Percentiles rank a stretch among this genome's conserved stretches.
These are phyloP conservation scores for Calyptomena viridis DNA, from an alignment of 2,113 vertebrate species.

Conservation along the genomic window DNA sequence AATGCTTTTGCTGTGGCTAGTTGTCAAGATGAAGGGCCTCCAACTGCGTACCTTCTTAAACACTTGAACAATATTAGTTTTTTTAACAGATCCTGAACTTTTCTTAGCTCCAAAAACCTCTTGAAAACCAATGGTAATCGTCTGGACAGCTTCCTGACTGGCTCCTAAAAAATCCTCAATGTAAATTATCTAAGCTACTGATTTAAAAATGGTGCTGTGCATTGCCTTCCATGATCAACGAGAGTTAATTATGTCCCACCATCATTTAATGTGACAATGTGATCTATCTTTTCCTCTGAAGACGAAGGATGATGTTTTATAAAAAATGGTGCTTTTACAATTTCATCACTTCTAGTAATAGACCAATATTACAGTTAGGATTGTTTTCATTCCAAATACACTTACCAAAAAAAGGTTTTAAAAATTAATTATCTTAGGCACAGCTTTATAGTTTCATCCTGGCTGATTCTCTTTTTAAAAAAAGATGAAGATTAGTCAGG, in stretches of 20 bases:
- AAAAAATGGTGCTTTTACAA: slow-evolving; percentile 41
- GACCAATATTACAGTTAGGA: slow-evolving; percentile 22
- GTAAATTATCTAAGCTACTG: slow-evolving; percentile 10
- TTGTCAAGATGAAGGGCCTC: neutral
- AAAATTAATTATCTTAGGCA: slow-evolving; percentile 52
- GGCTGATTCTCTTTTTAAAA: slow-evolving; percentile 35
- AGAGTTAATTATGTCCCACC: slow-evolving; percentile 49
- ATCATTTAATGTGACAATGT: slow-evolving; percentile 43
- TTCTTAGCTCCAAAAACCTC: neutral
- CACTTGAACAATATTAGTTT: neutral
- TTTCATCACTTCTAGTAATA: slow-evolving; percentile 58
- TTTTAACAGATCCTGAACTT: neutral
- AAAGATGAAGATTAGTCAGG: slow-evolving; percentile 31
- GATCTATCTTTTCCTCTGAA: slow-evolving; percentile 36
- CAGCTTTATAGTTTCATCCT: slow-evolving; percentile 22
- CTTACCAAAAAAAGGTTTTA: slow-evolving; percentile 32
- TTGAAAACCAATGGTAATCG: neutral
- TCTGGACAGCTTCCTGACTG: slow-evolving; percentile 13
- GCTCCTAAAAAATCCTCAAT: neutral
- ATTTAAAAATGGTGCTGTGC: slow-evolving; percentile 34
- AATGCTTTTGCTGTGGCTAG: neutral
- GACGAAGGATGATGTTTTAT: slow-evolving; percentile 18
- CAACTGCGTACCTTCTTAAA: neutral
- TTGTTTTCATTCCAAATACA: slow-evolving; percentile 59
- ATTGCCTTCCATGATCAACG: slow-evolving; percentile 25